These are phyloP conservation scores for Aeoliscus strigatus DNA, from an alignment of 2,797 vertebrate genomes.

Conservation along the genomic window DNA sequence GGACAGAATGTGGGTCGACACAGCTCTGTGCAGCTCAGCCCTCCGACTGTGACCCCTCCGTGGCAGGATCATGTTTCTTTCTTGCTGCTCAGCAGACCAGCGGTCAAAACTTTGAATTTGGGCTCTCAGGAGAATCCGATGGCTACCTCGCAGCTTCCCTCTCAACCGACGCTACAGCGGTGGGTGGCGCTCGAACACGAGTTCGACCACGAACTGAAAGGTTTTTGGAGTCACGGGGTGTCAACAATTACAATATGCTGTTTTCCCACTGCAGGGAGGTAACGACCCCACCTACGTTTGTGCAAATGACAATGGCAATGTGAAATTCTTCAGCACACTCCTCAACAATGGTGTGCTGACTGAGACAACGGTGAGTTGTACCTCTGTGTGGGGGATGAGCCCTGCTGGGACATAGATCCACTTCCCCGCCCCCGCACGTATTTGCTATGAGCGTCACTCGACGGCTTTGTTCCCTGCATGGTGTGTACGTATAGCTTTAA, in stretches of 20 bases:
- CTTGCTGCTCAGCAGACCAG: rapidly evolving
- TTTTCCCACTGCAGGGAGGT: slow-evolving; percentile 18
- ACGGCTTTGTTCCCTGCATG: neutral
- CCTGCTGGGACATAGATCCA: neutral
- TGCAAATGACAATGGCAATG: neutral
- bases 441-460: no score
- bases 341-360: neutral
- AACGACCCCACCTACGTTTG: slow-evolving; percentile 39
- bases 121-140: slow-evolving; percentile 11
- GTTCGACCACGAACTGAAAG: neutral
- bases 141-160: slow-evolving; percentile 32
- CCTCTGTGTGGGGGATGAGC: no score
- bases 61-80: slow-evolving; percentile 5
- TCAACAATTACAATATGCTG: neutral
- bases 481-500: no score
- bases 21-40: slow-evolving; percentile 36
- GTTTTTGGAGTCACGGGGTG: no score
- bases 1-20: rapidly evolving
- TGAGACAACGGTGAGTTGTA: rapidly evolving
- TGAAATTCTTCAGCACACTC: neutral
- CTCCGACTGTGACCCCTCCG: slow-evolving; percentile 1
- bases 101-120: slow-evolving; percentile 15
- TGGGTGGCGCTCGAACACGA: slow-evolving; percentile 19
- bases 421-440: no score
- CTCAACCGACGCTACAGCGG: rapidly evolving